phyloP scores from a whole-genome alignment of 1,140 invertebrate genomes.

The Zaprionus africanus region DNA sequence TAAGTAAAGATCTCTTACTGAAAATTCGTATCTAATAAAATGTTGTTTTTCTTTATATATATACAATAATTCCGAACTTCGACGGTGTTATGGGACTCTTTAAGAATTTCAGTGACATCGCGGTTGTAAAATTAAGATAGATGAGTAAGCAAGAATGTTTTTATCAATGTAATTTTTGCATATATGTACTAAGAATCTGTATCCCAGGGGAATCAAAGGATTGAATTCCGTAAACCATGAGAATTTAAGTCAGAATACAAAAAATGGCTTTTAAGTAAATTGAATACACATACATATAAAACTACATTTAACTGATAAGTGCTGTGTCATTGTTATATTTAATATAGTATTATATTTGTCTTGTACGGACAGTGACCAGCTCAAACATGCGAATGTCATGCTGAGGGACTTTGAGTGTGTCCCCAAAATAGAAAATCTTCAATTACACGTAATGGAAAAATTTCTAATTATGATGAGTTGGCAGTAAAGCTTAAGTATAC shows the following conservation, averaged over 20 bases:
- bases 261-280: conserved; percentile 17
- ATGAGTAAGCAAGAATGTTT: too few relatives aligned
- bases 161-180: conserved; percentile 40
- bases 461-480: conserved; percentile 28
- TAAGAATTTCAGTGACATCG: too few relatives aligned
- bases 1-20: too few relatives aligned
- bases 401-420: background rate
- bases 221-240: background rate
- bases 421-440: conserved; percentile 5
- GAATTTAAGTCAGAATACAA: background rate
- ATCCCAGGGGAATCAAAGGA: conserved; percentile 54
- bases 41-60: too few relatives aligned
- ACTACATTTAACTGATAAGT: background rate
- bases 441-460: conserved; percentile 12
- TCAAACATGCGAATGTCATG: conserved; percentile 20
- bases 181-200: conserved; percentile 33
- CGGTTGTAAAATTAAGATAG: too few relatives aligned
- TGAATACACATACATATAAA: conserved; percentile 1
- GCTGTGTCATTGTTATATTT: conserved; percentile 2
- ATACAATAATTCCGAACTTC: too few relatives aligned
- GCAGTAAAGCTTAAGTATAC: background rate
- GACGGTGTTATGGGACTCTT: too few relatives aligned
- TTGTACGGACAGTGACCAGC: background rate
- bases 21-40: too few relatives aligned
- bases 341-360: conserved; percentile 5